phyloP scores from a whole-genome alignment of 2,888 invertebrate species.

The Tenodera sinensis region DNA sequence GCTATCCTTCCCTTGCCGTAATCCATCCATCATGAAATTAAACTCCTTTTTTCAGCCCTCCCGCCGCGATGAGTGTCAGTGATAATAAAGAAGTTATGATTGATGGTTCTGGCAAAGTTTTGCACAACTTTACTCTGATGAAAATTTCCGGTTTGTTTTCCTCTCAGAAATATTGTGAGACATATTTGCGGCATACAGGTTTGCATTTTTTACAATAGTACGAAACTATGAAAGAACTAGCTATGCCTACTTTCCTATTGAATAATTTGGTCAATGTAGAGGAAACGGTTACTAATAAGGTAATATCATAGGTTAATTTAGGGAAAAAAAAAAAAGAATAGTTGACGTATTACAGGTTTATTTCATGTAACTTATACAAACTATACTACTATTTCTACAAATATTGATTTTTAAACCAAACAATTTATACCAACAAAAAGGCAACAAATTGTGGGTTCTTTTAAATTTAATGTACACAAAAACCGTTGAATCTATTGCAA shows the following conservation, averaged over 20 bases:
- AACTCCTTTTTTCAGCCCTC: not conserved
- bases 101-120: not conserved
- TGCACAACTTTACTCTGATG: not conserved
- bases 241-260: not conserved
- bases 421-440: no score
- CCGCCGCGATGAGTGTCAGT: not conserved
- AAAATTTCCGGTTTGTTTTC: not conserved
- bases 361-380: no score
- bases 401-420: no score
- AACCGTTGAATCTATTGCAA: no score
- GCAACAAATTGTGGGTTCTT: no score
- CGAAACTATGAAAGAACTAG: not conserved
- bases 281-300: no score
- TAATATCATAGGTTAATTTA: no score
- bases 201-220: not conserved
- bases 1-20: not conserved
- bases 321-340: no score
- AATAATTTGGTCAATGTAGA: no score
- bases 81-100: not conserved
- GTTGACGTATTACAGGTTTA: no score
- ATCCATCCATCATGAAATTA: not conserved
- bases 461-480: no score
- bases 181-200: not conserved
- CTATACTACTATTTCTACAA: no score
- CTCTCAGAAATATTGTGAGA: not conserved